These are phyloP conservation scores for Teleopsis dalmanni DNA, from an alignment of 1,140 invertebrate genomes.

Conservation along the genomic window DNA sequence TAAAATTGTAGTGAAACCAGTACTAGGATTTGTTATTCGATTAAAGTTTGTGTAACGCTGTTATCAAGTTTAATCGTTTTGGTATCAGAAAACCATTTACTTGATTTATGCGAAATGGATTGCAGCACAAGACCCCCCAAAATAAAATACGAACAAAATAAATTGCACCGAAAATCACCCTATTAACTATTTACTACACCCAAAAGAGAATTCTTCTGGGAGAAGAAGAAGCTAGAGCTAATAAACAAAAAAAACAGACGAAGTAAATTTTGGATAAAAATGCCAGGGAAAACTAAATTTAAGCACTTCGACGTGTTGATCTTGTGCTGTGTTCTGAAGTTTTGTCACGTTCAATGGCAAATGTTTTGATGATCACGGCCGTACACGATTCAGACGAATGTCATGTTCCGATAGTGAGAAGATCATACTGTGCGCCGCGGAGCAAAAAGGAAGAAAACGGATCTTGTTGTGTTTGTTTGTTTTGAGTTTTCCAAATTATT, in stretches of 20 bases:
- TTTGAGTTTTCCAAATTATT: too few species aligned
- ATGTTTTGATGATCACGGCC: conserved; percentile 13
- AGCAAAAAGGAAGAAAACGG: neutral
- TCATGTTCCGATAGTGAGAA: neutral
- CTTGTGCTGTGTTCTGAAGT: conserved; percentile 6
- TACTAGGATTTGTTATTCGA: too few species aligned
- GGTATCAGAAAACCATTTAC: conserved; percentile 12
- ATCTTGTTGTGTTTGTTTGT: too few species aligned
- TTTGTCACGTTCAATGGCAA: conserved; percentile 16
- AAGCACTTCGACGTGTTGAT: neutral
- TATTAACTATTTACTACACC: neutral
- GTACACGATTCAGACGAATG: neutral
- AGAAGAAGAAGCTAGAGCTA: too few species aligned
- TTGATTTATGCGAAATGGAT: conserved; percentile 11
- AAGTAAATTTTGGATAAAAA: too few species aligned
- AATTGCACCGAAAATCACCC: neutral
- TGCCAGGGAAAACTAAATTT: neutral
- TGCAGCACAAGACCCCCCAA: conserved; percentile 2
- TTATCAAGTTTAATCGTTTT: too few species aligned
- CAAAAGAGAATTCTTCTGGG: too few species aligned
- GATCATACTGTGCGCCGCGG: neutral
- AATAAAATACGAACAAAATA: conserved; percentile 1
- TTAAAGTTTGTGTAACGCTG: too few species aligned
- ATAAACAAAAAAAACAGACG: too few species aligned
- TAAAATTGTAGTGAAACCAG: too few species aligned